Conservation (phyloP, 2,797 vertebrate genomes). For the Schizothorax lantsangensis region DNA sequence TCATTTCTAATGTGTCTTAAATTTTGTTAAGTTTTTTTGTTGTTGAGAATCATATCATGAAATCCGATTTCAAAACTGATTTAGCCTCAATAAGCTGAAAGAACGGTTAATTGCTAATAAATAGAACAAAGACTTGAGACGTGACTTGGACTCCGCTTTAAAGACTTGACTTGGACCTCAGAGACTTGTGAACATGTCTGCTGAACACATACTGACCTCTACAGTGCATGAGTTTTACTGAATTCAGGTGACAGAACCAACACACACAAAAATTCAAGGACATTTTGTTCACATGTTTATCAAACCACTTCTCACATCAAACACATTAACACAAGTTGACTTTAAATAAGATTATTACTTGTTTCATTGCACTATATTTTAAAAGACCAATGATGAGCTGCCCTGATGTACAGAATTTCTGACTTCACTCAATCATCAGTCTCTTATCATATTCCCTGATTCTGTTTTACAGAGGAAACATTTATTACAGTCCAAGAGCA, state of each 20-base stretch:
- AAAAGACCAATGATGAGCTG: constrained; percentile 33
- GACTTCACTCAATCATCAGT: background rate
- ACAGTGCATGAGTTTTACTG: background rate
- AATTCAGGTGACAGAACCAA: background rate
- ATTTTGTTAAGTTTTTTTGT: too few species aligned
- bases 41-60: too few species aligned
- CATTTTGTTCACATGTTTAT: background rate
- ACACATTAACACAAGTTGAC: constrained; percentile 8
- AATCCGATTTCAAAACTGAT: too few species aligned
- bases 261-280: background rate
- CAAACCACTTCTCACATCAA: constrained; percentile 18
- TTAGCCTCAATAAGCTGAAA: too few species aligned
- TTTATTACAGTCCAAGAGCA: background rate
- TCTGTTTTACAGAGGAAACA: constrained; percentile 41
- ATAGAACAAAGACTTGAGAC: too few species aligned
- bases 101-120: too few species aligned
- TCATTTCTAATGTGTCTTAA: too few species aligned
- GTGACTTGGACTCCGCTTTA: too few species aligned
- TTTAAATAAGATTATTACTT: constrained; percentile 8
- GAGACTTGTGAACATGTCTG: too few species aligned
- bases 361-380: constrained; percentile 18
- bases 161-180: too few species aligned
- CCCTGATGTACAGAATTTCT: constrained; percentile 24
- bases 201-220: constrained; percentile 35
- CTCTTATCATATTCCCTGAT: background rate